Conservation (phyloP, 2,113 vertebrate species). For the Scortum barcoo region DNA sequence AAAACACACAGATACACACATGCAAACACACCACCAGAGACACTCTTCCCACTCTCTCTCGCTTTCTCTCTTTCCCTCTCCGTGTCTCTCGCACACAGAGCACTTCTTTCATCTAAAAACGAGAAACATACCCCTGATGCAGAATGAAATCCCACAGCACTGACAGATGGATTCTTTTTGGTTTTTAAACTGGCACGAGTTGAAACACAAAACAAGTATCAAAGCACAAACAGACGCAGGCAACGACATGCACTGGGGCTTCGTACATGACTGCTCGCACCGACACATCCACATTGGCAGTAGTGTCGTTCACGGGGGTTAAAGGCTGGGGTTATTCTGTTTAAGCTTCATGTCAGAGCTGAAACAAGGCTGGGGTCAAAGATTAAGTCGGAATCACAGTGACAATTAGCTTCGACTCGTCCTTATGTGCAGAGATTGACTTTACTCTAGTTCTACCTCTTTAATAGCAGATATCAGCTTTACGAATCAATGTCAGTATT, state of each 20-base stretch:
- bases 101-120: slow-evolving; percentile 78
- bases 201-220: slow-evolving; percentile 73
- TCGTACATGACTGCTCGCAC: slow-evolving; percentile 66
- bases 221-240: slow-evolving; percentile 69
- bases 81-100: slow-evolving; percentile 45
- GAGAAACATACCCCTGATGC: slow-evolving; percentile 74
- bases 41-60: slow-evolving; percentile 41
- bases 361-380: slow-evolving; percentile 57
- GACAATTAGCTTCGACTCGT: slow-evolving; percentile 48
- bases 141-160: slow-evolving; percentile 68
- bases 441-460: slow-evolving; percentile 33
- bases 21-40: slow-evolving; percentile 69
- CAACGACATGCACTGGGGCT: slow-evolving; percentile 62
- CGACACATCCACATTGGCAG: slow-evolving; percentile 69
- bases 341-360: slow-evolving; percentile 42
- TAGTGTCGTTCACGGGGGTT: slow-evolving; percentile 56
- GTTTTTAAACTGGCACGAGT: slow-evolving; percentile 65
- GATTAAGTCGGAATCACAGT: slow-evolving; percentile 72
- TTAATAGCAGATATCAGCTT: neutral
- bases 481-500: neutral
- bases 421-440: slow-evolving; percentile 41
- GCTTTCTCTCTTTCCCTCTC: neutral
- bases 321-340: slow-evolving; percentile 48
- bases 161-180: slow-evolving; percentile 72
- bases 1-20: slow-evolving; percentile 79